Evolutionary conservation across 2,113 vertebrate species (phyloP), one percentile per base, ranked within the genome.

Genomic region (Octodon degus): DNA sequence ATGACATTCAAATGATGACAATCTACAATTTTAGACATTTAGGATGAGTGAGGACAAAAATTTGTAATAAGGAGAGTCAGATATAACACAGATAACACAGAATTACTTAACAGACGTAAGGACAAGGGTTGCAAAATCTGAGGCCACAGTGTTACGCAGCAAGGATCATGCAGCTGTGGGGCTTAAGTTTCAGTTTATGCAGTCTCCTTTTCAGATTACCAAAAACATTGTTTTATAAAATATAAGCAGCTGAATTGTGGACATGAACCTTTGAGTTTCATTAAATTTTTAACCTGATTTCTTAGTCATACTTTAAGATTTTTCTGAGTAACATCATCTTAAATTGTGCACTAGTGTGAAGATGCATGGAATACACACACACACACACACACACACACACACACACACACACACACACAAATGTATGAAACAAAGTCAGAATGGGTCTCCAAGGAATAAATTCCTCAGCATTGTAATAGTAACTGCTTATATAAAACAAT

Each of bases 241-340:
- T 1, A 58, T 30, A 86, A 82, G 53, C 47, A 86, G 40, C 30
- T 86, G 34, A 93, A 43, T 55, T 24, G 7, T 70, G 53, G 90
- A 37, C 3, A 37, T 24, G 65, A 86, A 20, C 0, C 20, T 94
- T 58, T 72, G 72, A 9, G 14, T 47, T 88, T 85, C 40, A 76
- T 65, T 76, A 92, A 81, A 82, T 79, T 87, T 24, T 81, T 72
- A 94, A 72, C 89, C 50, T 50, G 16, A 91, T 91, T 85, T 85
- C 19, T 72, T 86, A 72, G 7, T 85, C 34, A 80, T 8, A 76
- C 3, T 67, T 27, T 88, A 77, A 86, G 12, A 76, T 92, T 65
- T 65, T 43, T 93, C 63, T 53, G 16, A 88, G 32, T 53, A 92
- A 62, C 25, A 81, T 84, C 34, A 43, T 58, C 40, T 90, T 40